These are phyloP conservation scores for Polyommatus icarus DNA, from an alignment of 2,888 invertebrate genomes.

Conservation along the genomic window DNA sequence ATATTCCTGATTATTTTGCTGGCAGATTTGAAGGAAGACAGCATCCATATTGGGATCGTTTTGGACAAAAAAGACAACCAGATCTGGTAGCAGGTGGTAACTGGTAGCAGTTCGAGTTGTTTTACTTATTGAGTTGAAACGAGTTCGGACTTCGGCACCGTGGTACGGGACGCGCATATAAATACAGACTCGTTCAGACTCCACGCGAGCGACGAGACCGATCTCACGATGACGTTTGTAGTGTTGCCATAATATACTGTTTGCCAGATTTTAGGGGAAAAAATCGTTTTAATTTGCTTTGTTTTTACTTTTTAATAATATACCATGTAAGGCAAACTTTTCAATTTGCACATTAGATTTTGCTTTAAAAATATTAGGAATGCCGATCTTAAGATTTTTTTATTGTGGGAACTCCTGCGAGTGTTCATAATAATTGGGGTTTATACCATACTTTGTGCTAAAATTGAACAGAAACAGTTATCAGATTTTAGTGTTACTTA, in stretches of 20 bases:
- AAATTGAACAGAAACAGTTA: too few species aligned
- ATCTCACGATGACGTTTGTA: conserved; percentile 38
- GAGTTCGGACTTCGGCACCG: conserved; percentile 33
- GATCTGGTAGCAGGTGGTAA: neutral
- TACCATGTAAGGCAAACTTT: too few species aligned
- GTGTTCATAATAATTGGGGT: neutral
- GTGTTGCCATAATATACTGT: conserved; percentile 34
- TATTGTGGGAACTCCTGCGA: too few species aligned
- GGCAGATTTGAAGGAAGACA: too few species aligned
- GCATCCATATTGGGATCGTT: too few species aligned
- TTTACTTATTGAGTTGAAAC: neutral
- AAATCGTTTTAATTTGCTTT: neutral
- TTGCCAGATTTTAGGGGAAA: conserved; percentile 29
- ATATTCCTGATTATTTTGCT: neutral
- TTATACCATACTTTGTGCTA: neutral
- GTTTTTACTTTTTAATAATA: neutral
- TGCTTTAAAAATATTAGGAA: too few species aligned
- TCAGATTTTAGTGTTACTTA: too few species aligned
- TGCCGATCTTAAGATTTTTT: too few species aligned
- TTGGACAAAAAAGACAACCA: neutral
- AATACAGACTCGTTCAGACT: neutral
- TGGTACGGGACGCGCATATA: conserved; percentile 31
- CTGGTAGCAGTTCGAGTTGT: neutral
- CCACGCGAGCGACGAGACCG: conserved; percentile 1
- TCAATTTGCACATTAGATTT: too few species aligned